These are phyloP conservation scores for Phoeniculus purpureus DNA, from an alignment of 2,797 vertebrate genomes.

Conservation along the genomic window DNA sequence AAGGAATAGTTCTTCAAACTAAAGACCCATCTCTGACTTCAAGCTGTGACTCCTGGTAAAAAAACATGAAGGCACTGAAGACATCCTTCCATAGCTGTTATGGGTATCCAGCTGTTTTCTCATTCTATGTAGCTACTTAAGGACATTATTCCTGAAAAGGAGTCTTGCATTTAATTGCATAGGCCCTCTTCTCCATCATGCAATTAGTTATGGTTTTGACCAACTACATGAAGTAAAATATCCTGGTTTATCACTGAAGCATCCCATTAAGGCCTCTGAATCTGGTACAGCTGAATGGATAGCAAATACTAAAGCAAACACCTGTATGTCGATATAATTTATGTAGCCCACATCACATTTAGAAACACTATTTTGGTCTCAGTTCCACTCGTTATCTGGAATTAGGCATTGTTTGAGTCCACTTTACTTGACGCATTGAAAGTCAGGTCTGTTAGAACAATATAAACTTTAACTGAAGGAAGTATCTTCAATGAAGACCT, in stretches of 20 bases:
- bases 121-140: not conserved
- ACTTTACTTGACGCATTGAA: not conserved
- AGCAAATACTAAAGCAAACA: not conserved
- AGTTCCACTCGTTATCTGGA: not conserved
- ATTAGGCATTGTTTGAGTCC: not conserved
- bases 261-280: not conserved
- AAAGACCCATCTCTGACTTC: accelerated
- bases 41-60: accelerated
- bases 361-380: not conserved
- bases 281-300: not conserved
- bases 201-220: not conserved
- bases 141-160: not conserved
- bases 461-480: not conserved
- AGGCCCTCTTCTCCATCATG: not conserved
- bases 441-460: not conserved
- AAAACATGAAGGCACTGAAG: not conserved
- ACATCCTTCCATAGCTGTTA: not conserved
- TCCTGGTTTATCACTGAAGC: accelerated
- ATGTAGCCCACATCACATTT: accelerated
- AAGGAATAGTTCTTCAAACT: not conserved
- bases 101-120: not conserved
- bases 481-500: not conserved
- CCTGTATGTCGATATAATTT: not conserved
- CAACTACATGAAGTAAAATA: not conserved
- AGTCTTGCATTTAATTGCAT: not conserved